A percentile compares a stretch with the other conserved stretches of the same genome.
phyloP scores from a whole-genome alignment of 1,140 invertebrate genomes.

The Euura saliciscinereae region DNA sequence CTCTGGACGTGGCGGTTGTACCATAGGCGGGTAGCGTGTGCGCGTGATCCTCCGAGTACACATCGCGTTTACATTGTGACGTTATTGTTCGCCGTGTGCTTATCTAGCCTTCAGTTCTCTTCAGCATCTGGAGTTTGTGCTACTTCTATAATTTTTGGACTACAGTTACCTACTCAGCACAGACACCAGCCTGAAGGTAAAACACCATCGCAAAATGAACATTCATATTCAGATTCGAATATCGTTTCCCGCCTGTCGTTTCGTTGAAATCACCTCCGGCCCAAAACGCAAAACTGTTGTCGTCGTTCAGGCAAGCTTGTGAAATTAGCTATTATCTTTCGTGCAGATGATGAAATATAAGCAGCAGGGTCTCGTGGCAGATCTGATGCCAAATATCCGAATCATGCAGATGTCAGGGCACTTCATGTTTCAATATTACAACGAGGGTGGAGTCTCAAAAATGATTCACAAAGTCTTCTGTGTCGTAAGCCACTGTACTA shows the following conservation, averaged over 20 bases:
- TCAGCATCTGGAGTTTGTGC: no score
- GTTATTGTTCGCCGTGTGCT: neutral
- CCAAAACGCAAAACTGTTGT: no score
- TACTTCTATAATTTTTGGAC: no score
- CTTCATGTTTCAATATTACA: constrained; percentile 80
- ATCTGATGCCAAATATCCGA: constrained; percentile 80
- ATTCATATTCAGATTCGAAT: no score
- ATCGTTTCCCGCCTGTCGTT: no score
- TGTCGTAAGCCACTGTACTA: constrained; percentile 43
- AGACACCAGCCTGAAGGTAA: no score
- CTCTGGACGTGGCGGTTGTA: neutral
- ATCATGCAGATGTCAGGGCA: constrained; percentile 78
- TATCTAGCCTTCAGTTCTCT: neutral
- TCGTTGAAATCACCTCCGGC: no score
- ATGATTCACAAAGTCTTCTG: constrained; percentile 51
- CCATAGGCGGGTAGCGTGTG: neutral
- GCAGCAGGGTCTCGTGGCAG: constrained; percentile 74
- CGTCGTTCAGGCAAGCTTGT: no score
- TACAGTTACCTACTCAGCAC: no score
- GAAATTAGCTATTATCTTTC: neutral
- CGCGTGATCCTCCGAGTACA: neutral
- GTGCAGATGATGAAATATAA: constrained; percentile 66
- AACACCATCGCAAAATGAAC: no score
- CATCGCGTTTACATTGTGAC: neutral
- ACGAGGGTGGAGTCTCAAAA: constrained; percentile 50